These are phyloP conservation scores for Gephyroberyx darwinii DNA, from an alignment of 2,797 vertebrate genomes.

Conservation along the genomic window DNA sequence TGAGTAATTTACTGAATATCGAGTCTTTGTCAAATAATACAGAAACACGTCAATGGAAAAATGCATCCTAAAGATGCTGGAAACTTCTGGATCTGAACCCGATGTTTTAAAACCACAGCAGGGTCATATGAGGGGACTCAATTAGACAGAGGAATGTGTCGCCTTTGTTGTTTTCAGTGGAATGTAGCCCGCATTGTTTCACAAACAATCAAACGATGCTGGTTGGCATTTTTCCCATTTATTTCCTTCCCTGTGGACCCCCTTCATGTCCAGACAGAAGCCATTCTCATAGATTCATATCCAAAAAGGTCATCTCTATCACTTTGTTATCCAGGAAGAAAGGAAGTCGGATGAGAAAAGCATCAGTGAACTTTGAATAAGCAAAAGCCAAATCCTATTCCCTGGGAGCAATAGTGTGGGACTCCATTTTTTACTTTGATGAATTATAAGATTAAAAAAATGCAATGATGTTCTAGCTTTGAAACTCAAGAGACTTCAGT, in stretches of 20 bases:
- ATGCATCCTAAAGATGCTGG: slow-evolving; percentile 40
- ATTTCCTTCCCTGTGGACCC: slow-evolving; percentile 60
- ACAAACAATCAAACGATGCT: slow-evolving; percentile 71
- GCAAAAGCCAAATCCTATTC: slow-evolving; percentile 31
- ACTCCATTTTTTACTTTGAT: slow-evolving; percentile 49
- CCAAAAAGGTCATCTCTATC: slow-evolving; percentile 46
- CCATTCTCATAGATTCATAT: slow-evolving; percentile 53
- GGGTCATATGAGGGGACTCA: slow-evolving; percentile 56
- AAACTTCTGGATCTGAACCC: slow-evolving; percentile 59
- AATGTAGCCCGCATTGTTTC: slow-evolving; percentile 75
- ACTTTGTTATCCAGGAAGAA: slow-evolving; percentile 50
- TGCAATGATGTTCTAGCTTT: slow-evolving; percentile 2
- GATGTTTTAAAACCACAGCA: slow-evolving; percentile 42
- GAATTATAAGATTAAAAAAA: slow-evolving; percentile 32
- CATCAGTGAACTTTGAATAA: slow-evolving; percentile 48
- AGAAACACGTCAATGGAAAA: neutral
- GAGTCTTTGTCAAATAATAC: neutral
- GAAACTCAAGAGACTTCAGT: slow-evolving; percentile 27
- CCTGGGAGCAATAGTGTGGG: slow-evolving; percentile 22
- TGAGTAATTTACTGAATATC: neutral
- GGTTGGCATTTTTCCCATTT: slow-evolving; percentile 43
- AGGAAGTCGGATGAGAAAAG: slow-evolving; percentile 37
- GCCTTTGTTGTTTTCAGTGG: slow-evolving; percentile 71
- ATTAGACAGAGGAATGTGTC: slow-evolving; percentile 76
- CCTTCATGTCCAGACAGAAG: slow-evolving; percentile 62